These are phyloP conservation scores for Scaptomyza tumidula DNA, from an alignment of 2,888 invertebrate genomes.

Conservation along the genomic window DNA sequence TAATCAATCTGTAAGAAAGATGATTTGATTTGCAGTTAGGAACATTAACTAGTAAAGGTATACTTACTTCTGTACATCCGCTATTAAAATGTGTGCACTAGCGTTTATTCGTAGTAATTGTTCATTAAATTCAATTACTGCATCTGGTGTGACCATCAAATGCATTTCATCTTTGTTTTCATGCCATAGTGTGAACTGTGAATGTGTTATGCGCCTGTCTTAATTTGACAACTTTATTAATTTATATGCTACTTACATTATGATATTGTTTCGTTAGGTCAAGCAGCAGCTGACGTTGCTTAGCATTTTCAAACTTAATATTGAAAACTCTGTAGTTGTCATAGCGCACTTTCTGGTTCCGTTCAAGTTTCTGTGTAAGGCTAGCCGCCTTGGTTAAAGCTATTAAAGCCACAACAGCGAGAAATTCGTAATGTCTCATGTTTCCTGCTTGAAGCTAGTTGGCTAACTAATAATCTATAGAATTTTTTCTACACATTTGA, in stretches of 20 bases:
- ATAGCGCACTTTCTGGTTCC: conserved; percentile 29
- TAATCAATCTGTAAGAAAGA: conserved; percentile 82
- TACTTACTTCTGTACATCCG: conserved; percentile 86
- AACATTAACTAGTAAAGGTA: background rate
- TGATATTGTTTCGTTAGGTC: conserved; percentile 22
- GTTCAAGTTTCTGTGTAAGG: conserved; percentile 1
- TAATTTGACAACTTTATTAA: background rate
- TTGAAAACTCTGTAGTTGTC: conserved; percentile 39
- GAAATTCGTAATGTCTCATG: conserved; percentile 20
- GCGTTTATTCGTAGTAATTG: conserved; percentile 60
- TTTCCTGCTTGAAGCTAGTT: conserved; percentile 1
- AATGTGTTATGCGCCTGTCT: background rate
- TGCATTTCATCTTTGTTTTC: conserved; percentile 67
- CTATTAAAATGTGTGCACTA: conserved; percentile 84
- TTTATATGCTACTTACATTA: conserved; percentile 34
- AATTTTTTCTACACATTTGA: background rate
- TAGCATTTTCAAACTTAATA: conserved; percentile 6
- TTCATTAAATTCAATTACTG: conserved; percentile 82
- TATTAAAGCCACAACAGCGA: background rate
- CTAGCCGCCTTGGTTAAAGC: conserved; percentile 3
- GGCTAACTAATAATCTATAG: conserved; percentile 1
- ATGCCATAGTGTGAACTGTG: conserved; percentile 59
- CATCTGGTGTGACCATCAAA: conserved; percentile 87
- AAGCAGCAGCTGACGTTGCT: conserved; percentile 23
- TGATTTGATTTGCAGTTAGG: background rate